phyloP scores from a whole-genome alignment of 2,113 vertebrate genomes.

The Tautogolabrus adspersus region DNA sequence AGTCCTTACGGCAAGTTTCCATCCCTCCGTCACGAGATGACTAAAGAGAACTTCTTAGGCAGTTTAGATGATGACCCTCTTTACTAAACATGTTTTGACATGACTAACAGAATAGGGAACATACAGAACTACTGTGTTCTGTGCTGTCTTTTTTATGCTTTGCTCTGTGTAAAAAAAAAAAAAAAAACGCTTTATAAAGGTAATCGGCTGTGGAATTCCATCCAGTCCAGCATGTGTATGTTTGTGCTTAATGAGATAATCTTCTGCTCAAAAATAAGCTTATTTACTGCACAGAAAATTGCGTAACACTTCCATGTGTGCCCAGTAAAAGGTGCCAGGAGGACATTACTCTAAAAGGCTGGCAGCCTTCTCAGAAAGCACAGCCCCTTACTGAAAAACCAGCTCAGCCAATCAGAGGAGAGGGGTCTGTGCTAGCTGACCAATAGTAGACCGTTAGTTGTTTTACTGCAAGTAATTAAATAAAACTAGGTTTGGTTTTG shows the following conservation, averaged over 20 bases:
- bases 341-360: conserved; percentile 21
- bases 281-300: conserved; percentile 18
- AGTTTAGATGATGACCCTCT: too few relatives aligned
- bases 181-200: not conserved
- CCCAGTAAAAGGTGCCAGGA: not conserved
- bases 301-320: conserved; percentile 27
- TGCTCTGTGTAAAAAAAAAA: too few relatives aligned
- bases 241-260: not conserved
- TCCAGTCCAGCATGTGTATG: not conserved
- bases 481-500: conserved; percentile 2
- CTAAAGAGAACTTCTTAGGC: not conserved
- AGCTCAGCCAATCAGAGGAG: conserved; percentile 71
- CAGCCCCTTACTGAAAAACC: conserved; percentile 7
- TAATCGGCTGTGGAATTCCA: not conserved
- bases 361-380: conserved; percentile 3
- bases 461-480: not conserved
- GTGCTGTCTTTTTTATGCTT: not conserved
- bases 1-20: not conserved
- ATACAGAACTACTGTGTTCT: not conserved
- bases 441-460: conserved; percentile 58
- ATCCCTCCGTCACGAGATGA: not conserved
- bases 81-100: not conserved
- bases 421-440: conserved; percentile 59
- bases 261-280: not conserved
- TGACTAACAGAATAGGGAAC: not conserved